Evolutionary conservation across 2,797 vertebrate species (phyloP).

Genomic region (Cyprinodon diabolis): DNA sequence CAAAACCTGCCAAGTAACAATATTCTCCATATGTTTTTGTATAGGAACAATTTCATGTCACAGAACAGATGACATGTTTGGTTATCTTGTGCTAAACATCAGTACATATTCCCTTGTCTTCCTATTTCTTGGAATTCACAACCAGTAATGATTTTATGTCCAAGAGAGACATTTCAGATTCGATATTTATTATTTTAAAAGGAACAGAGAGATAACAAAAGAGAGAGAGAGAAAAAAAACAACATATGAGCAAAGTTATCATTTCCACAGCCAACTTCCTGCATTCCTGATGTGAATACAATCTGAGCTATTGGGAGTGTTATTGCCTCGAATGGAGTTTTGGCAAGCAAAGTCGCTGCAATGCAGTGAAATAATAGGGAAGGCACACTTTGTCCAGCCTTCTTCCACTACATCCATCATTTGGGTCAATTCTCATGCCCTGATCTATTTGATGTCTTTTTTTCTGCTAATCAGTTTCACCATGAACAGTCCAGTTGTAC

Average conservation of each 20-base stretch:
- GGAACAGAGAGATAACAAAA: background rate
- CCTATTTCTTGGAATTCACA: background rate
- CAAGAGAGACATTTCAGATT: background rate
- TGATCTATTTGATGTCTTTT: constrained; percentile 1
- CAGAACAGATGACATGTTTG: background rate
- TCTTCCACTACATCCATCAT: constrained; percentile 36
- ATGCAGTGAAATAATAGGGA: constrained; percentile 69
- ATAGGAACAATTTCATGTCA: background rate
- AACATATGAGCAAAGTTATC: constrained; percentile 25
- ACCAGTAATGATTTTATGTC: background rate
- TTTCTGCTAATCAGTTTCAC: constrained; percentile 1
- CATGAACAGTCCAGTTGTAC: background rate
- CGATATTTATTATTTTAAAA: background rate
- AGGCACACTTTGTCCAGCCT: constrained; percentile 33
- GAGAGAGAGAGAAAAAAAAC: constrained; percentile 29
- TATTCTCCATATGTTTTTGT: background rate
- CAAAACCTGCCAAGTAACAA: background rate
- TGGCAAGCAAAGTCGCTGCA: constrained; percentile 73
- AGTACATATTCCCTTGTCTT: too few relatives aligned
- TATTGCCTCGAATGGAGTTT: constrained; percentile 66
- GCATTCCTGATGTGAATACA: constrained; percentile 49
- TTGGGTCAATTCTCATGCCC: constrained; percentile 14
- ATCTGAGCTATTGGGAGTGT: constrained; percentile 54
- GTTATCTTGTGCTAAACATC: background rate
- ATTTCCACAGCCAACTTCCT: constrained; percentile 59